phyloP scores from a whole-genome alignment of 64 coral and sea anemone species.

The Dendrophyllia cribrosa region DNA sequence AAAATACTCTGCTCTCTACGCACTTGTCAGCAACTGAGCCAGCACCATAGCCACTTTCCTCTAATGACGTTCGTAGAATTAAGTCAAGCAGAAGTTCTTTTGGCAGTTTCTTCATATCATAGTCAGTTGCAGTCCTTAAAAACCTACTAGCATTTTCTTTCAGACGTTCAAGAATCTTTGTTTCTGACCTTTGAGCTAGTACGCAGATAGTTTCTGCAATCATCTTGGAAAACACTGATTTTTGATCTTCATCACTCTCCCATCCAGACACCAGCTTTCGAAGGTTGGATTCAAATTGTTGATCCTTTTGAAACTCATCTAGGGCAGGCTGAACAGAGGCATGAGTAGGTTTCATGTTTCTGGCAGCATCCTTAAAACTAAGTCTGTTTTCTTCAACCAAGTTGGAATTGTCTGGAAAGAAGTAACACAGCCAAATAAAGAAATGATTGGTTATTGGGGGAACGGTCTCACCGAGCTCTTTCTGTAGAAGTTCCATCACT shows the following conservation, averaged over 20 bases:
- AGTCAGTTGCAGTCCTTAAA: conserved; percentile 20
- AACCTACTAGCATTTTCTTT: conserved; percentile 13
- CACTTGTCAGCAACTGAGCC: conserved; percentile 55
- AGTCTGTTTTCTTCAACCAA: conserved; percentile 60
- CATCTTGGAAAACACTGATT: neutral
- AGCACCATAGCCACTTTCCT: conserved; percentile 43
- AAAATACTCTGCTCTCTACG: conserved; percentile 50
- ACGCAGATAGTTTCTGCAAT: conserved; percentile 9
- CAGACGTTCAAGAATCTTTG: conserved; percentile 9
- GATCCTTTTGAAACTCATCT: conserved; percentile 28
- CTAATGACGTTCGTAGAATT: conserved; percentile 53
- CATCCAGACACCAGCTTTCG: neutral
- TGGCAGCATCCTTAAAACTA: conserved; percentile 43
- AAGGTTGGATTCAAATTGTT: neutral
- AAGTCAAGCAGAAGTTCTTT: conserved; percentile 53
- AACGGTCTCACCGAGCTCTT: conserved; percentile 72
- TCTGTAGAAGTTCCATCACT: conserved; percentile 60
- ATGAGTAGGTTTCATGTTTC: conserved; percentile 53
- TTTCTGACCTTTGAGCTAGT: conserved; percentile 43
- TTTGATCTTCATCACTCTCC: neutral
- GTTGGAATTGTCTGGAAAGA: conserved; percentile 24
- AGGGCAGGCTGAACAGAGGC: conserved; percentile 12
- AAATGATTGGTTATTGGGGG: conserved; percentile 54
- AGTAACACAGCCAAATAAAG: conserved; percentile 77
- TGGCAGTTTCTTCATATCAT: conserved; percentile 30